Evolutionary conservation across 2,888 invertebrate species (phyloP).

Genomic region (Tipula lateralis): DNA sequence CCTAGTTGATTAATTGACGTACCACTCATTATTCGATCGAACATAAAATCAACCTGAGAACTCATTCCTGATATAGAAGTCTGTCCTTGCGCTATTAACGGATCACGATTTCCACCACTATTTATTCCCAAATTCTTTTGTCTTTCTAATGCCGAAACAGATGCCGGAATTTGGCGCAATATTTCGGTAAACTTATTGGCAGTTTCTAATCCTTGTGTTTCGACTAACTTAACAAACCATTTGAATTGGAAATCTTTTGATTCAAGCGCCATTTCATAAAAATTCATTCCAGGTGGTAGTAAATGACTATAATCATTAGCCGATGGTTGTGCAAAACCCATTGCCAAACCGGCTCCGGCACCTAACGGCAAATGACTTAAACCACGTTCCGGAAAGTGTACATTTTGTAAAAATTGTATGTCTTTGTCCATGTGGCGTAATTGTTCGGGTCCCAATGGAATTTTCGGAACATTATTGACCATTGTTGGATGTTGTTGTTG

Average conservation of each 20-base stretch:
- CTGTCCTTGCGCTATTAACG: conserved; percentile 35
- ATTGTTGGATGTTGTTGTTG: conserved; percentile 33
- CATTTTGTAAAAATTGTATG: conserved; percentile 57
- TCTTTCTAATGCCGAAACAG: conserved; percentile 35
- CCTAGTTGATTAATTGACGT: conserved; percentile 48
- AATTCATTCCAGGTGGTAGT: conserved; percentile 54
- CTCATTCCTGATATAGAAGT: conserved; percentile 33
- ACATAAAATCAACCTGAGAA: conserved; percentile 48
- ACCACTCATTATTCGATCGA: conserved; percentile 48
- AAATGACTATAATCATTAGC: conserved; percentile 46
- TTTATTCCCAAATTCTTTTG: conserved; percentile 36
- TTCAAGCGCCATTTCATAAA: conserved; percentile 56
- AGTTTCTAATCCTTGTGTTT: conserved; percentile 54
- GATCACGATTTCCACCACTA: conserved; percentile 34
- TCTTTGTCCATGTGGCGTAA: conserved; percentile 45
- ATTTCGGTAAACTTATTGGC: conserved; percentile 54
- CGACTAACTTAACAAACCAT: conserved; percentile 56
- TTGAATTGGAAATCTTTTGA: conserved; percentile 52
- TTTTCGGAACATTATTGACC: conserved; percentile 34
- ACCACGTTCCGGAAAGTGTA: conserved; percentile 52
- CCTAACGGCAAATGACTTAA: conserved; percentile 37
- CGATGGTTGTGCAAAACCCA: background rate
- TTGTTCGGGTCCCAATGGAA: conserved; percentile 33
- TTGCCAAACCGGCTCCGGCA: conserved; percentile 32
- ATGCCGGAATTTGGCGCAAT: conserved; percentile 44